Conservation (phyloP, 2,113 vertebrate genomes). For the Protomyctophum bolini region DNA sequence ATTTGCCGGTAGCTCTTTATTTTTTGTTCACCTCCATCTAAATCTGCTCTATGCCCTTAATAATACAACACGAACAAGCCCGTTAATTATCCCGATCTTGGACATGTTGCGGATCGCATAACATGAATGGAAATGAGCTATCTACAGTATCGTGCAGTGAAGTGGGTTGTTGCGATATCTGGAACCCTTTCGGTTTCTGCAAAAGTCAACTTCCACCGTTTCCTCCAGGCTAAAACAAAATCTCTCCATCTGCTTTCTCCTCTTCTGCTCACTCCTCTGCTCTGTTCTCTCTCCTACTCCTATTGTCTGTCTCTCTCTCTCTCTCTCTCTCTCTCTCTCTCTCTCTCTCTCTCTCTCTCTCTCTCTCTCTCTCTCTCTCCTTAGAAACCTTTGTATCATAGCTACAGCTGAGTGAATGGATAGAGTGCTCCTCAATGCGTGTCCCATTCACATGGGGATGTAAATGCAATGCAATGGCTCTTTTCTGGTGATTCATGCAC, state of each 20-base stretch:
- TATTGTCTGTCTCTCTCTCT: background rate
- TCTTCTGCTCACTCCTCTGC: background rate
- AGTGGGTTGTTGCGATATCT: background rate
- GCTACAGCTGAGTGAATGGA: conserved; percentile 8
- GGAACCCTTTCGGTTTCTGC: background rate
- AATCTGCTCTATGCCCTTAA: background rate
- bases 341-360: background rate
- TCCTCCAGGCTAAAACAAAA: background rate
- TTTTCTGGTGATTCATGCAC: background rate
- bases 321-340: background rate
- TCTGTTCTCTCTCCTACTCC: no score
- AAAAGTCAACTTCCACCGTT: background rate
- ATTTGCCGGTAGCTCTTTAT: conserved; percentile 38
- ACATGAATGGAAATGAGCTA: background rate
- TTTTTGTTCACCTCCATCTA: background rate
- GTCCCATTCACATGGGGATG: background rate
- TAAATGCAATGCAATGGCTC: conserved; percentile 1
- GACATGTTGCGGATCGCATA: background rate
- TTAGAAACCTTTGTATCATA: conserved; percentile 1
- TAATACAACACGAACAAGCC: background rate
- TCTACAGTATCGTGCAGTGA: background rate
- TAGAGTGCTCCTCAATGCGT: background rate
- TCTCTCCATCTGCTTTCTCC: background rate
- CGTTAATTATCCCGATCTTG: background rate
- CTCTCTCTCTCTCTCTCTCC: background rate